Evolutionary conservation across 1,140 invertebrate species (phyloP).

Genomic region (Bombus superbus): DNA sequence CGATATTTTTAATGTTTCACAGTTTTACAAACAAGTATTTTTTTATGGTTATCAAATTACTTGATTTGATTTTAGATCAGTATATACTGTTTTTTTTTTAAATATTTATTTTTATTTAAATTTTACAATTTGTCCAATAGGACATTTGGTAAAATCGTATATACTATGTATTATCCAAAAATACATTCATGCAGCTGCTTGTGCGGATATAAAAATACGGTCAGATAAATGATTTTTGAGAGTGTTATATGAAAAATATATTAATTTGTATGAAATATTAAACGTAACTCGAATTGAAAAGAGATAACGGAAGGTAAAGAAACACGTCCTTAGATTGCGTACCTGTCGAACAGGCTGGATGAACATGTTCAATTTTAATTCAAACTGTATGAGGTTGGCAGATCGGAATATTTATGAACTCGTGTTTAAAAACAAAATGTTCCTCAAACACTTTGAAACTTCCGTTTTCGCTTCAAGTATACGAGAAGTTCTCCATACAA

Average conservation of each 20-base stretch:
- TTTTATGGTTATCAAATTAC: too few species aligned
- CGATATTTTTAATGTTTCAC: too few species aligned
- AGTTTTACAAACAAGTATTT: too few species aligned
- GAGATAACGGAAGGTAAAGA: background rate
- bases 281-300: background rate
- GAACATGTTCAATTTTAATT: background rate
- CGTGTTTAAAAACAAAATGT: too few species aligned
- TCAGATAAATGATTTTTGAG: background rate
- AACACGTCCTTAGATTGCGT: background rate
- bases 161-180: background rate
- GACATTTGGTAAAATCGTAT: too few species aligned
- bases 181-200: background rate
- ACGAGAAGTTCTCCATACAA: background rate
- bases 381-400: background rate
- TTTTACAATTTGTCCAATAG: too few species aligned
- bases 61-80: too few species aligned
- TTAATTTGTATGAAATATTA: constrained; percentile 1
- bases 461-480: background rate
- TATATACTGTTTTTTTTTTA: too few species aligned
- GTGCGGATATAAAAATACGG: background rate
- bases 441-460: background rate
- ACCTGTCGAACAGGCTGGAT: background rate
- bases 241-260: background rate
- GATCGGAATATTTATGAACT: background rate
- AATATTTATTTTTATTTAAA: too few species aligned